These are phyloP conservation scores for Oscheius sp. DNA, from an alignment of 2,888 invertebrate species.

Conservation along the genomic window DNA sequence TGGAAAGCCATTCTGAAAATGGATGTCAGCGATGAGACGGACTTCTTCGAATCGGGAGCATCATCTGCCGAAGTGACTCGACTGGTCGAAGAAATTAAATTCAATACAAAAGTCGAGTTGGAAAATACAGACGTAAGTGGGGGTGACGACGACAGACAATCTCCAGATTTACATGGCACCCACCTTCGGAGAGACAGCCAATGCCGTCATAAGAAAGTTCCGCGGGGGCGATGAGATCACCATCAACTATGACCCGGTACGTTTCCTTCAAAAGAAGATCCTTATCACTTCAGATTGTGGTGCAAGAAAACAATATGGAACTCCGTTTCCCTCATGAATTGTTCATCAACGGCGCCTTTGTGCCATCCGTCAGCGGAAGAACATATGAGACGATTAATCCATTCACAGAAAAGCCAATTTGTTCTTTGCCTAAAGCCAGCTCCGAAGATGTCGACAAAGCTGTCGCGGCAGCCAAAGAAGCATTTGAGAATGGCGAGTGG, in stretches of 20 bases:
- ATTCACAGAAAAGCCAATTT: constrained; percentile 81
- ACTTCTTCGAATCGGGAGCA: constrained; percentile 94
- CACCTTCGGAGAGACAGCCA: constrained; percentile 85
- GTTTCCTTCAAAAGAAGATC: not conserved
- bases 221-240: constrained; percentile 75
- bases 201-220: constrained; percentile 80
- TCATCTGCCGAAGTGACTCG: constrained; percentile 96
- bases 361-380: constrained; percentile 79
- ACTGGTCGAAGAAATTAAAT: constrained; percentile 86
- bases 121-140: constrained; percentile 81
- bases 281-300: constrained; percentile 48
- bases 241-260: constrained; percentile 59
- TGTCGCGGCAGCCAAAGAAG: constrained; percentile 85
- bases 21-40: constrained; percentile 81
- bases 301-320: constrained; percentile 86
- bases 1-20: constrained; percentile 88
- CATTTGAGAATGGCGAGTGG: constrained; percentile 83
- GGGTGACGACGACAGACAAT: not conserved
- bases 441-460: constrained; percentile 87
- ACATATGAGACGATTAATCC: constrained; percentile 81
- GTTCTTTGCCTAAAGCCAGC: constrained; percentile 80
- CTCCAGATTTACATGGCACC: constrained; percentile 89
- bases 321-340: constrained; percentile 88
- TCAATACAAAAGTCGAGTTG: constrained; percentile 78
- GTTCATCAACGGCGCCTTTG: constrained; percentile 90